Base-by-base conservation (phyloP, 2,113 vertebrate species). In the Stomatorhinus ivindoensis region DNA sequence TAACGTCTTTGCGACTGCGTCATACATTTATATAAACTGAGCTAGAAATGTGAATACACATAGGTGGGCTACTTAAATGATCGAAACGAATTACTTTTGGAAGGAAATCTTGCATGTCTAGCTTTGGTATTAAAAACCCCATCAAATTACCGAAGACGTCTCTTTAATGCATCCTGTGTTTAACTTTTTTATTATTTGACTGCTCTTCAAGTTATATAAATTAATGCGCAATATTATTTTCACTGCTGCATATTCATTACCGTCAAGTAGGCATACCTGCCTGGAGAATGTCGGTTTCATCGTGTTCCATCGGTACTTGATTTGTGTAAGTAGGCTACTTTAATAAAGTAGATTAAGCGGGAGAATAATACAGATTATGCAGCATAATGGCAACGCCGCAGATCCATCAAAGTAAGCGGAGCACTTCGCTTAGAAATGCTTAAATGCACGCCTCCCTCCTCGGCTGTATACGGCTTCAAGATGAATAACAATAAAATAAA, bases 401-500 rank as follows among this genome's bases (percentile, higher is more conserved):
- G 10, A 47, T 46, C 21, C 39, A n/a, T 44, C 42, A 84, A 47
- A 84, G n/a, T n/a, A 84, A 47, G 44, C 24, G 82, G 44, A 44
- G 44, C 44, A 47, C 44, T 84, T 84, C 44, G 39, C 82, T 15
- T 42, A 42, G 44, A 84, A 47, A 84, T 84, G 82, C 21, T 84
- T 84, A 84, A 84, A 84, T 84, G 82, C 82, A 80, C n/a, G 35
- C 73, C 73, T n/a, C 69, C 69, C 69, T 21, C 1, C 65, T 24
- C 69, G 8, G 42, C 42, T 47, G 44, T 47, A 47, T 31, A 76
- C 5, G 69, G 31, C 80, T 84, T 84, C 39, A 24, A 24, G 82
- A 24, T 84, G 44, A 46, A 47, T 84, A 84, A 84, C 82, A 84
- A 47, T 84, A 84, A 84, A 84, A 84, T 84, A 84, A 84, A 84